These are phyloP conservation scores for Sinonovacula constricta DNA, from an alignment of 1,140 invertebrate species.

Conservation along the genomic window DNA sequence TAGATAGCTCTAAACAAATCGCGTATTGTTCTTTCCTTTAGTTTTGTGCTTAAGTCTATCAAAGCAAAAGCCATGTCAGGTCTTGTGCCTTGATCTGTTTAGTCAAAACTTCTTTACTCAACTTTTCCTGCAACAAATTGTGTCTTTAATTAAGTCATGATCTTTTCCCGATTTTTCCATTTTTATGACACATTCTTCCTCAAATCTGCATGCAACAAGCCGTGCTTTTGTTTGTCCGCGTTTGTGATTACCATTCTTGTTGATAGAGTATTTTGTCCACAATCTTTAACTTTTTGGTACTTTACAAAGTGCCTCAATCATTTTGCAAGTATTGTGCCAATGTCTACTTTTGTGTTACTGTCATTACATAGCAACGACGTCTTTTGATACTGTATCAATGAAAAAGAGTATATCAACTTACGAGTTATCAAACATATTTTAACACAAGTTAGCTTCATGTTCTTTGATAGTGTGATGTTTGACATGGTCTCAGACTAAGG, in stretches of 20 bases:
- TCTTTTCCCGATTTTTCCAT: constrained; percentile 24
- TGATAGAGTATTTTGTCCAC: constrained; percentile 44
- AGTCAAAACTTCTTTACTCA: constrained; percentile 25
- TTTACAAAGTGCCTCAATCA: constrained; percentile 40
- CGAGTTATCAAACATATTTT: too few relatives aligned
- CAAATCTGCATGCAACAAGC: constrained; percentile 54
- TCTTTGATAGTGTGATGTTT: too few relatives aligned
- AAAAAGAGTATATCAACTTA: too few relatives aligned
- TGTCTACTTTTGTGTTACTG: too few relatives aligned
- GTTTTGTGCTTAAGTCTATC: constrained; percentile 48
- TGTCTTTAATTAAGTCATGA: constrained; percentile 22
- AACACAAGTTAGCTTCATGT: too few relatives aligned
- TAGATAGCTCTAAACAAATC: constrained; percentile 33
- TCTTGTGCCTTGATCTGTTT: constrained; percentile 44
- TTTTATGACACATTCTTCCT: constrained; percentile 45
- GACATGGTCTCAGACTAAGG: too few relatives aligned
- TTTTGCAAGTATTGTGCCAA: too few relatives aligned
- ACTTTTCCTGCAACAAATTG: constrained; percentile 14
- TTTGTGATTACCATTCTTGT: constrained; percentile 51
- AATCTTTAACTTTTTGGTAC: constrained; percentile 48
- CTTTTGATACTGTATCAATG: too few relatives aligned
- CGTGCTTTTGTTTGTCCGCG: constrained; percentile 45
- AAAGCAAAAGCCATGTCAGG: constrained; percentile 54
- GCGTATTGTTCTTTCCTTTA: constrained; percentile 28
- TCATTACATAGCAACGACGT: too few relatives aligned